A percentile compares a stretch with the other conserved stretches of the same genome.
Evolutionary conservation across 2,888 invertebrate species (phyloP).

Genomic region (Trichopoda pennipes): DNA sequence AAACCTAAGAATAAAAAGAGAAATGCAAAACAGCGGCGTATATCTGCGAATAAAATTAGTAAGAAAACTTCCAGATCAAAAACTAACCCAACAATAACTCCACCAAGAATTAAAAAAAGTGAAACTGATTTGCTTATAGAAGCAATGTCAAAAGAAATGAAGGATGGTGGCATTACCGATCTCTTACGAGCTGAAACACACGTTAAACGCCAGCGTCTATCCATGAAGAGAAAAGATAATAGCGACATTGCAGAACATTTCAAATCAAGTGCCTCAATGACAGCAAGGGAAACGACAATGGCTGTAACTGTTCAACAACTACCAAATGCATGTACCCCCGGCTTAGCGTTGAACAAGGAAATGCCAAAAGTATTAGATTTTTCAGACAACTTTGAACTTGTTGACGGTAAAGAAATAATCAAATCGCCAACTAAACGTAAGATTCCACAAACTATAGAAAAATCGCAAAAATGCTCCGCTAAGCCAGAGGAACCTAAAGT

Average conservation of each 20-base stretch:
- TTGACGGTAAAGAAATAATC: neutral
- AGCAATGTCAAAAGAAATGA: conserved; percentile 68
- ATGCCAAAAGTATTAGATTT: conserved; percentile 17
- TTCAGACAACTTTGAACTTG: conserved; percentile 15
- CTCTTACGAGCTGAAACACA: conserved; percentile 35
- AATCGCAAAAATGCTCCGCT: conserved; percentile 5
- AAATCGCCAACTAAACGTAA: conserved; percentile 43
- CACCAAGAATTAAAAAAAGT: conserved; percentile 26
- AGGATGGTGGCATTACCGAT: conserved; percentile 59
- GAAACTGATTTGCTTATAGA: conserved; percentile 66
- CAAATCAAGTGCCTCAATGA: conserved; percentile 10
- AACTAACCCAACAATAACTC: neutral
- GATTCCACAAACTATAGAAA: neutral
- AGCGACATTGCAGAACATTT: conserved; percentile 14
- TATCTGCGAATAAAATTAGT: neutral
- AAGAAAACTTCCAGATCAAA: neutral
- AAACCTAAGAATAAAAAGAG: neutral
- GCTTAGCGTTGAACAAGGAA: neutral
- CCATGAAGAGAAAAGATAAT: conserved; percentile 2
- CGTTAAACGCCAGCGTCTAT: conserved; percentile 56
- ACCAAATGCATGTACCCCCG: neutral
- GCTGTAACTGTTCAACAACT: neutral
- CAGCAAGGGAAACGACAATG: neutral
- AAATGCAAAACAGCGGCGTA: conserved; percentile 8
- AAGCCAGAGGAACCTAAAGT: conserved; percentile 1